Evolutionary conservation across 37 sponge, comb jelly and placozoan genomes (phyloP), one percentile per base, ranked within the genome.

Genomic region (Mnemiopsis leidyi): DNA sequence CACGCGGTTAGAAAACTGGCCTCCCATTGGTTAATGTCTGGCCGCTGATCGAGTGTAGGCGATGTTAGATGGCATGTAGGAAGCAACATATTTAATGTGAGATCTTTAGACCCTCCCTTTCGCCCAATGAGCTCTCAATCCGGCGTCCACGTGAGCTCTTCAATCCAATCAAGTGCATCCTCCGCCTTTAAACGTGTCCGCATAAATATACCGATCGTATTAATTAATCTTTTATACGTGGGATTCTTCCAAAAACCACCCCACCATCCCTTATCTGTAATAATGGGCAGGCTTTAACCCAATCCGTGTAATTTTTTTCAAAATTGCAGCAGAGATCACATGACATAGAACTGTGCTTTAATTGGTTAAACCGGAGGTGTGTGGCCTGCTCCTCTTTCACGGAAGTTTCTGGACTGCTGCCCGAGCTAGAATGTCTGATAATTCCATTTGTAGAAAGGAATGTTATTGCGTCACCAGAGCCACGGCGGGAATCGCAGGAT

Each of bases 51-150:
- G 61, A 48, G 61, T 48, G 61, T 48, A 48, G 9, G 13, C 61
- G 61, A 48, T 13, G 61, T 48, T 5, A 48, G 79, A 77, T 31
- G 79, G 79, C 26, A 77, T 77, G 32, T 77, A 77, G 79, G 79
- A 77, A 77, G 79, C 79, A 77, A 32, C 79, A 48, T 77, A 32
- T 77, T 77, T 77, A 77, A 32, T 32, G 79, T 77, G 79, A 32
- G 79, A 77, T 77, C 36, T 31, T 31, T 77, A 77, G 79, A 77
- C 79, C 61, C 61, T 48, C 13, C 13, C 61, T 13, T 13, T 48
- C 61, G 5, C 5, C 61, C 61, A 48, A 13, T 48, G 61, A 48
- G 61, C 9, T 18, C 5, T 13, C 61, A 48, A 48, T 5, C 13
- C 5, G 5, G 61, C 13, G 5, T 5, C 13, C 61, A 48, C 61